Evolutionary conservation across 2,888 invertebrate genomes (phyloP).

Genomic region (Osmoderma eremita): DNA sequence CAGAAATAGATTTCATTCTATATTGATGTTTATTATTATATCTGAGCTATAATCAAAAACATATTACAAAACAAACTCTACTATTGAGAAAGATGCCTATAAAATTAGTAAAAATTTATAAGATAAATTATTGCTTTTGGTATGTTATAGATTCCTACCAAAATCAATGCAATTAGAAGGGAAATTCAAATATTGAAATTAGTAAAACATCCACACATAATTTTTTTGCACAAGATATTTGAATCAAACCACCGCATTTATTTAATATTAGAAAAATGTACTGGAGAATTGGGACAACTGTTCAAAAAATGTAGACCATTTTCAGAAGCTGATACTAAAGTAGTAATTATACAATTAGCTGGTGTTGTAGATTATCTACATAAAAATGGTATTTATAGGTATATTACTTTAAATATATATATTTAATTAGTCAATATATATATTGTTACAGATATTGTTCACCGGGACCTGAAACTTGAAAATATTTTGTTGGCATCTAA

Average conservation of each 20-base stretch:
- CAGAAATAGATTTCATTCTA: no score
- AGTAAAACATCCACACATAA: slow-evolving; percentile 69
- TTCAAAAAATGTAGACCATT: slow-evolving; percentile 58
- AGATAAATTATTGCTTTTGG: not conserved
- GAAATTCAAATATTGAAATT: slow-evolving; percentile 68
- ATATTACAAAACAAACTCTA: not conserved
- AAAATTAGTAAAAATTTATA: no score
- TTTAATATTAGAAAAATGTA: slow-evolving; percentile 67
- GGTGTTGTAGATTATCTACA: slow-evolving; percentile 63
- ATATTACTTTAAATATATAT: not conserved
- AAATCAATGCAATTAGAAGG: slow-evolving; percentile 62
- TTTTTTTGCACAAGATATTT: slow-evolving; percentile 66
- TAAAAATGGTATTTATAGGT: slow-evolving; percentile 59
- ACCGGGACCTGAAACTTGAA: slow-evolving; percentile 65
- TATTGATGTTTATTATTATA: no score
- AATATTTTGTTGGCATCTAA: slow-evolving; percentile 65
- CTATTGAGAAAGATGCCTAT: no score
- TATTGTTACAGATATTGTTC: slow-evolving; percentile 61
- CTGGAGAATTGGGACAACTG: slow-evolving; percentile 63
- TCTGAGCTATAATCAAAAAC: no score
- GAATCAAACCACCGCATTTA: slow-evolving; percentile 68
- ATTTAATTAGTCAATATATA: slow-evolving; percentile 17
- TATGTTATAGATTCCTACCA: slow-evolving; percentile 33
- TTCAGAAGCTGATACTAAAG: slow-evolving; percentile 57
- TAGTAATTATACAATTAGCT: slow-evolving; percentile 59